Percentiles rank a stretch among this genome's conserved stretches.
Evolutionary conservation across 2,888 invertebrate genomes (phyloP).

Genomic region (Neoscelio sp.): DNA sequence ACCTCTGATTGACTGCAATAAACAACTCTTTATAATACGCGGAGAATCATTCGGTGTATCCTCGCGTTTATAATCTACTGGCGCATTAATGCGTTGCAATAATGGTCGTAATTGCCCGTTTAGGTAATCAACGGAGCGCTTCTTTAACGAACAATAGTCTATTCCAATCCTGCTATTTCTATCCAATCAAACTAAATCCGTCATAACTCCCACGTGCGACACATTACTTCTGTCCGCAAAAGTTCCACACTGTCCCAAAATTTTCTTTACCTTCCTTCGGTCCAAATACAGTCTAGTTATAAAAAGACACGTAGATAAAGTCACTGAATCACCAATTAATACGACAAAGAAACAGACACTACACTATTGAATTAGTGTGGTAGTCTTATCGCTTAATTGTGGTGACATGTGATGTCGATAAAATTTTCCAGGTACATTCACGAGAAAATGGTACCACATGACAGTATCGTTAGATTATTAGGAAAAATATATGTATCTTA

Average conservation of each 20-base stretch:
- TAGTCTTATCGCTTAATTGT: background rate
- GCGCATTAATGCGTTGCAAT: slow-evolving; percentile 42
- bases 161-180: slow-evolving; percentile 40
- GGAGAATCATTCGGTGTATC: slow-evolving; percentile 16
- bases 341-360: background rate
- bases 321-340: background rate
- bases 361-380: background rate
- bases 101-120: slow-evolving; percentile 55
- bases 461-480: background rate
- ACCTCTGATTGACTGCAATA: background rate
- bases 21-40: slow-evolving; percentile 20
- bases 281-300: too few relatives aligned
- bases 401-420: background rate
- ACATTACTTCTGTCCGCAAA: background rate
- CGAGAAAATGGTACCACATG: background rate
- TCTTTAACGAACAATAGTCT: slow-evolving; percentile 49
- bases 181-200: slow-evolving; percentile 41
- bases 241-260: too few relatives aligned
- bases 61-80: slow-evolving; percentile 28
- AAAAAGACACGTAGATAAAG: too few relatives aligned
- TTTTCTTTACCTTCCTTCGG: too few relatives aligned
- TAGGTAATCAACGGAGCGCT: slow-evolving; percentile 56
- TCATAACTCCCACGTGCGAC: slow-evolving; percentile 41
- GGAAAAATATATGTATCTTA: background rate
- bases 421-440: background rate